These are phyloP conservation scores for Lagenorhynchus albirostris DNA, from an alignment of 2,113 vertebrate species.

Conservation along the genomic window DNA sequence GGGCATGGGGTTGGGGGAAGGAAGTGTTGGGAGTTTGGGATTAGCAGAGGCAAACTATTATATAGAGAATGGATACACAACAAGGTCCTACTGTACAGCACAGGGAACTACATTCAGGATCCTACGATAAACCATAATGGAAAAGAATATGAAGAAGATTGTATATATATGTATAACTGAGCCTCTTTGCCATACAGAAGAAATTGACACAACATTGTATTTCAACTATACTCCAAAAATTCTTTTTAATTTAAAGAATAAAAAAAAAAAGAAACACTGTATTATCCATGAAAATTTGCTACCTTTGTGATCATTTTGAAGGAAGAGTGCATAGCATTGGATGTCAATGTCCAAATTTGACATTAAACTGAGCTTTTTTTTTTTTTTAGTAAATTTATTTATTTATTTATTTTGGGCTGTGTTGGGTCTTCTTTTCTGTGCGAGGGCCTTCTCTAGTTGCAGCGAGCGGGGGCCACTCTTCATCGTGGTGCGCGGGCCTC, in stretches of 20 bases:
- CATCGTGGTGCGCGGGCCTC: too few species aligned
- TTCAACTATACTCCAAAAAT: neutral
- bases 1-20: neutral
- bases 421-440: too few species aligned
- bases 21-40: too few species aligned
- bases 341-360: neutral
- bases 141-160: neutral
- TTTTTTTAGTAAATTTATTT: too few species aligned
- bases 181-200: neutral
- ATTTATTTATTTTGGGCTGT: too few species aligned
- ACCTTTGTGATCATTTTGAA: neutral
- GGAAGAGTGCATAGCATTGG: neutral
- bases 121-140: neutral
- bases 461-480: too few species aligned
- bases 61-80: fast-evolving
- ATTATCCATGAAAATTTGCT: neutral
- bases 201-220: neutral
- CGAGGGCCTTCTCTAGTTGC: too few species aligned
- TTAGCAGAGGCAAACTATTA: neutral
- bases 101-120: neutral
- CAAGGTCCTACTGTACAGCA: neutral
- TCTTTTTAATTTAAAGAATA: neutral
- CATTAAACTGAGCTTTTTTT: neutral
- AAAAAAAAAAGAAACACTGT: neutral
- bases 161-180: neutral